Evolutionary conservation across 1,140 invertebrate genomes (phyloP), one percentile per base, ranked within the genome.

Genomic region (Tetramorium simillimum): DNA sequence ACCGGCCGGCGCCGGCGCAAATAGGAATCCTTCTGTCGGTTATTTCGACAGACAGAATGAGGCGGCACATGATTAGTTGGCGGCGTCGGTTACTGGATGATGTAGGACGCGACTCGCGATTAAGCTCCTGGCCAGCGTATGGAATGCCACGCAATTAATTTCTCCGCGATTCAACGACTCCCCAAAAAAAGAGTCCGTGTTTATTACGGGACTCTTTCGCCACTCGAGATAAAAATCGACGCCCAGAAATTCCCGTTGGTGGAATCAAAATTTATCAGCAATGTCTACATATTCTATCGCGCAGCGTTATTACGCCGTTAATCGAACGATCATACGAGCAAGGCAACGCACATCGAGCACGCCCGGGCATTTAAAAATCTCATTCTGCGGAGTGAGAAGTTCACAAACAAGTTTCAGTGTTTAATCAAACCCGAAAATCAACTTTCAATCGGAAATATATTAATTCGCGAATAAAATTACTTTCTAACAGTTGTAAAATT

Each of bases 21-120:
- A 84, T 75, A 75, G 80, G 40, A 84, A 84, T 60, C 80, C 69
- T 82, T 82, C 80, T 84, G 69, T 84, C 80, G 24, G 40, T 75
- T 84, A 84, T 84, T 84, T 75, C 69, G 53, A 84, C 53, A 24
- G 80, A 84, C 80, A 60, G 80, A 84, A 84, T 84, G 80, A 75
- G 80, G 80, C 53, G 53, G 67, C 80, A 70, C 53, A 73, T 73
- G 80, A 82, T 46, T 60, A 73, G 51, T 82, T 14, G 69, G 24
- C 24, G 80, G 53, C 40, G 78, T 70, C 37, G 53, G 40, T 60
- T 73, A 84, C 58, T 37, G 28, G 9, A 28, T 14, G 24, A 60
- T 46, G 80, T 43, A 56, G 37, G 33, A 69, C 37, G 46, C 33
- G 28, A 9, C 33, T 60, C 58, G n/a, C 60, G 46, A 84, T 75